Percentiles rank a stretch among this genome's conserved stretches.
phyloP scores from a whole-genome alignment of 2,113 vertebrate genomes.

The Pogonocichla stellata region DNA sequence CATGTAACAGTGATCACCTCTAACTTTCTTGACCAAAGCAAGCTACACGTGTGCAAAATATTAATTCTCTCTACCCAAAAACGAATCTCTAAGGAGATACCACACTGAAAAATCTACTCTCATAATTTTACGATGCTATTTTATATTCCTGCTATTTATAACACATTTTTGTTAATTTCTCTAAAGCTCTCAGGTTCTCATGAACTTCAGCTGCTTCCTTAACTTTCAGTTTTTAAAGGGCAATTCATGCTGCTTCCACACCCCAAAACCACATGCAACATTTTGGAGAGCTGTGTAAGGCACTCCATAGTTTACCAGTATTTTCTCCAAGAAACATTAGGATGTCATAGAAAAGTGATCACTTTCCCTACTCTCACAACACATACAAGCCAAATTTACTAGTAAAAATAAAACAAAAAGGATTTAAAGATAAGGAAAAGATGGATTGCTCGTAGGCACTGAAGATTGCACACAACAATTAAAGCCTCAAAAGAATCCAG shows the following conservation, averaged over 20 bases:
- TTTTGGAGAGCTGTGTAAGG: not conserved
- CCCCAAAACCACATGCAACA: not conserved
- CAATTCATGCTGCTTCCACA: not conserved
- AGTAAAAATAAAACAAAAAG: not conserved
- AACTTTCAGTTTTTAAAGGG: not conserved
- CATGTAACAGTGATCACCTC: not conserved
- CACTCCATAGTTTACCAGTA: not conserved
- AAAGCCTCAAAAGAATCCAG: not conserved
- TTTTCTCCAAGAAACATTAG: not conserved
- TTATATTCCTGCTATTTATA: not conserved
- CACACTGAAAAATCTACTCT: not conserved
- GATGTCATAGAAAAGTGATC: not conserved
- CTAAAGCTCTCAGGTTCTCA: not conserved
- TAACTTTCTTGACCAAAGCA: not conserved
- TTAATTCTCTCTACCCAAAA: not conserved
- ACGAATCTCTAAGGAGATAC: not conserved
- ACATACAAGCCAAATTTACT: not conserved
- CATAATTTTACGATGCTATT: not conserved
- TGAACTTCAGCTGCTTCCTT: not conserved
- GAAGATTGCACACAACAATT: not conserved
- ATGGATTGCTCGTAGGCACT: not conserved
- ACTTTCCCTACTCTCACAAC: not conserved
- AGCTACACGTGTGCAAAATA: accelerated
- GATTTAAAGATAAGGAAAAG: not conserved
- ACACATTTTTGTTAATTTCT: not conserved